These are phyloP conservation scores for Ophraella communa DNA, from an alignment of 2,888 invertebrate species.

Conservation along the genomic window DNA sequence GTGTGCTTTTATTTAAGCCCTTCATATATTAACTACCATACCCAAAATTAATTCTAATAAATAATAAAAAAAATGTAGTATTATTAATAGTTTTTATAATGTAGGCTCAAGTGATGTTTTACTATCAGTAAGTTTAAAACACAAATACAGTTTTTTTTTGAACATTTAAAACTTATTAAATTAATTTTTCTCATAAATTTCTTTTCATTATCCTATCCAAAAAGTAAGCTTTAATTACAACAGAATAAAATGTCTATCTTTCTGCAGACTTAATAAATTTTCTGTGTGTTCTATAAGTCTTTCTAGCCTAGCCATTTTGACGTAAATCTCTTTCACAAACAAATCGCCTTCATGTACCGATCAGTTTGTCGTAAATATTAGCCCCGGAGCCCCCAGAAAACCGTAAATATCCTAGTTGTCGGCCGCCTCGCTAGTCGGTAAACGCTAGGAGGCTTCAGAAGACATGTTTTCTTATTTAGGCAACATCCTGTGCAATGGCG, in stretches of 20 bases:
- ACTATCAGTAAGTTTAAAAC: too few relatives aligned
- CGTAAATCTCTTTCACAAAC: conserved; percentile 6
- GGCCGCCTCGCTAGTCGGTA: conserved; percentile 9
- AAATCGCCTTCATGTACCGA: conserved; percentile 10
- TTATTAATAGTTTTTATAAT: too few relatives aligned
- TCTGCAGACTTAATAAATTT: neutral
- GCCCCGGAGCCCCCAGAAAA: conserved; percentile 6
- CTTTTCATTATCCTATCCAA: neutral
- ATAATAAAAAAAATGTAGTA: too few relatives aligned
- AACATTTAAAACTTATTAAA: too few relatives aligned
- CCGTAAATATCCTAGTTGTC: conserved; percentile 10
- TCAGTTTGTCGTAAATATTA: conserved; percentile 7
- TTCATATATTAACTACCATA: too few relatives aligned
- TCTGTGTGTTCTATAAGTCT: neutral
- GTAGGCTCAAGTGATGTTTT: too few relatives aligned
- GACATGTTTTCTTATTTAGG: conserved; percentile 26
- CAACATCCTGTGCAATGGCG: conserved; percentile 21
- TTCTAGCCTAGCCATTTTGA: neutral
- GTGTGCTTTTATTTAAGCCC: too few relatives aligned
- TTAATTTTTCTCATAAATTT: neutral
- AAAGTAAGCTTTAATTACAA: neutral
- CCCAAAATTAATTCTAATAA: too few relatives aligned
- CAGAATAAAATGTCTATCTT: neutral
- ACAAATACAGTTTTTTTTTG: too few relatives aligned
- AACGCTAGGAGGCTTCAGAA: conserved; percentile 24